Percentiles rank a stretch among this genome's conserved stretches.
These are phyloP conservation scores for Bergia puertoricense DNA, from an alignment of 92 coral and sea anemone genomes.

Conservation along the genomic window DNA sequence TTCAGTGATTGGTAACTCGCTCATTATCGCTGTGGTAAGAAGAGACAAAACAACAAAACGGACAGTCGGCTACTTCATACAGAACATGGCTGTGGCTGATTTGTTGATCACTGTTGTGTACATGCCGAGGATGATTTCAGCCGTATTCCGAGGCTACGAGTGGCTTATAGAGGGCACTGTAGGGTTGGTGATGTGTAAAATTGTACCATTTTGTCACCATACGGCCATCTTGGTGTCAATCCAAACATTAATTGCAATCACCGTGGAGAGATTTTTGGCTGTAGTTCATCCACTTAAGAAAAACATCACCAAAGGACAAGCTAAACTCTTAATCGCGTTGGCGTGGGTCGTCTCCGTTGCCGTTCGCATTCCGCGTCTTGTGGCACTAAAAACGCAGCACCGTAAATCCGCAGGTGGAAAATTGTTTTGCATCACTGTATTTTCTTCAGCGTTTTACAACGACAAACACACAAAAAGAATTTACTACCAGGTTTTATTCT, in stretches of 20 bases:
- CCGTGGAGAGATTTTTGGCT: background rate
- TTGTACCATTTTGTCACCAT: background rate
- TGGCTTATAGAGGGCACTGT: background rate
- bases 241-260: background rate
- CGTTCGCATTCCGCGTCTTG: constrained; percentile 20
- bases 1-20: constrained; percentile 27
- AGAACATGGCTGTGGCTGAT: constrained; percentile 8
- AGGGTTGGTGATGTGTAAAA: background rate
- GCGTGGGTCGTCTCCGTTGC: constrained; percentile 2
- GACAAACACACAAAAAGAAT: background rate
- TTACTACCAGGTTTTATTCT: constrained; percentile 6
- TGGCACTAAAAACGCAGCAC: background rate
- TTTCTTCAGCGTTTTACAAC: background rate
- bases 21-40: constrained; percentile 28
- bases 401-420: background rate
- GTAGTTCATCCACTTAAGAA: constrained; percentile 15
- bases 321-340: constrained; percentile 12
- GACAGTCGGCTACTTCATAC: constrained; percentile 12
- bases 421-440: background rate
- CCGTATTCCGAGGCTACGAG: background rate
- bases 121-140: constrained; percentile 1
- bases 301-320: constrained; percentile 9
- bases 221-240: background rate
- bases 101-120: constrained; percentile 2
- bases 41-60: constrained; percentile 19